Evolutionary conservation across 2,888 invertebrate genomes (phyloP), one percentile per base, ranked within the genome.

Genomic region (Limnephilus lunatus): DNA sequence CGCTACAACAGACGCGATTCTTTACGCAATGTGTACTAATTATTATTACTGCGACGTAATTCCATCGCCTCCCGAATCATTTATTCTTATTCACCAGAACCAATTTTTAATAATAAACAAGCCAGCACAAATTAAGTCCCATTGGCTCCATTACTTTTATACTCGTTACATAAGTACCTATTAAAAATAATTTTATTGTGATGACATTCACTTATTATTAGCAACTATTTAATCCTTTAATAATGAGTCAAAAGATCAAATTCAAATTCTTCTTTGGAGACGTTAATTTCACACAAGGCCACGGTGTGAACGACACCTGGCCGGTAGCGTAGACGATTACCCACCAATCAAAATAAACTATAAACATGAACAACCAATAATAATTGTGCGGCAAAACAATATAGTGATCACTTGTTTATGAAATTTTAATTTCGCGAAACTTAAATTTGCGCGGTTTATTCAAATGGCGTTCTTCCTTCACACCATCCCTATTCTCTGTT

Each of bases 221-320:
- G 15, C 14, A 32, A n/a, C 4, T 32, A 32, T 82, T 82, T 82
- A 9, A 83, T 19, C 9, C 15, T 83, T 83, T 83, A 53, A 86
- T 86, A 7, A 39, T 35, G 32, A 88, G 68, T 88, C 30, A 80
- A 88, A 80, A 80, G 30, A 88, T 68, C 35, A 25, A 32, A 48
- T 53, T 88, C 32, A 35, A 25, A 88, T 44, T 44, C 44, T 44
- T 44, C 44, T 44, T 12, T 44, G n/a, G n/a, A 44, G 44, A 44
- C 44, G 82, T 82, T 90, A 91, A 68, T 82, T 44, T 44, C 85
- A 88, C 80, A 91, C 91, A 92, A 91, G 93, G 96, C 96, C 96
- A 96, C 96, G 96, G 96, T 96, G 96, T 96, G 96, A 96, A 96
- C 96, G 96, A 96, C 96, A 96, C 96, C 96, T 96, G 96, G 96